Conservation (phyloP, 2,797 vertebrate genomes). For the Philypnodon macrostomus region DNA sequence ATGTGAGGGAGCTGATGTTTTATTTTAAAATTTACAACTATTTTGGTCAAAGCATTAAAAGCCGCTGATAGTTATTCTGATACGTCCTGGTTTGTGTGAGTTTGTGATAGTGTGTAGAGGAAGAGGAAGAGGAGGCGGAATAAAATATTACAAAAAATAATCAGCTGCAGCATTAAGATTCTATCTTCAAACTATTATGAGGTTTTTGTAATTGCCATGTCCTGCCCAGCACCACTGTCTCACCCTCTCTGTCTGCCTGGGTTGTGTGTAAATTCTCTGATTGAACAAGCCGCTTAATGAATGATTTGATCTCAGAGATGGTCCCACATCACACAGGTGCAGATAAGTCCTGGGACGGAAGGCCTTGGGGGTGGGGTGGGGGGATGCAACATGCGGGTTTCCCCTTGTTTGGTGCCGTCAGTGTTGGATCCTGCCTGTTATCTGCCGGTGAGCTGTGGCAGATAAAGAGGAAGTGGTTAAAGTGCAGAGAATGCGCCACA, state of each 20-base stretch:
- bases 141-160: too few relatives aligned
- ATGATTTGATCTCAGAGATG: slow-evolving; percentile 62
- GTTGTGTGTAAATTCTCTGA: slow-evolving; percentile 27
- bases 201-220: slow-evolving; percentile 3
- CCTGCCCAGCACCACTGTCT: slow-evolving; percentile 17
- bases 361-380: too few relatives aligned
- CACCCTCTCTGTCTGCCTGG: slow-evolving; percentile 6
- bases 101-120: too few relatives aligned
- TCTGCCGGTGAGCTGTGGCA: slow-evolving; percentile 47
- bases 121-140: too few relatives aligned
- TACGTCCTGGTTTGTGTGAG: too few relatives aligned
- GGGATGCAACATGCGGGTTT: slow-evolving; percentile 63
- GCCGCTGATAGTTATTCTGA: too few relatives aligned
- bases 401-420: slow-evolving; percentile 52
- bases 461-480: slow-evolving; percentile 70
- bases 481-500: slow-evolving; percentile 49
- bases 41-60: too few relatives aligned
- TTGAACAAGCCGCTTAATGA: slow-evolving; percentile 63
- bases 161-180: too few relatives aligned
- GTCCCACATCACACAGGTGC: slow-evolving; percentile 63
- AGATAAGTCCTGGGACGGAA: slow-evolving; percentile 62
- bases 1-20: too few relatives aligned
- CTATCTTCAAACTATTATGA: too few relatives aligned
- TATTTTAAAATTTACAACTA: too few relatives aligned
- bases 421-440: slow-evolving; percentile 47